Percentiles rank a stretch among this genome's conserved stretches.
Conservation (phyloP, 2,797 vertebrate genomes). For the Cephalopachus bancanus region DNA sequence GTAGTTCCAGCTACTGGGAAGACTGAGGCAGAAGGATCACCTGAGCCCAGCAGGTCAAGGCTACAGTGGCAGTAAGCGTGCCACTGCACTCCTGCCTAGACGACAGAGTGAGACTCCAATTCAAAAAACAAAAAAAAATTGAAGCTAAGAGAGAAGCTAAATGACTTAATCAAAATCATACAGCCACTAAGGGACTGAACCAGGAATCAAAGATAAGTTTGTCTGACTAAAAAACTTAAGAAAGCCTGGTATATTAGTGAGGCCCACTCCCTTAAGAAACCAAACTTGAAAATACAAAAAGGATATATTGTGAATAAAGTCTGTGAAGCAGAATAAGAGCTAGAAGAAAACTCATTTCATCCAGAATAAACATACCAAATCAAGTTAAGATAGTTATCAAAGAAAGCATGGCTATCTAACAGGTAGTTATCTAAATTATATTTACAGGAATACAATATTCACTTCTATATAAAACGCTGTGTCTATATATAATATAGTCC, state of each 20-base stretch:
- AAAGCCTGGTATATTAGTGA: not conserved
- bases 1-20: too few species aligned
- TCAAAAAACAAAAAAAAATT: not conserved
- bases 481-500: not conserved
- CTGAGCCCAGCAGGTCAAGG: too few species aligned
- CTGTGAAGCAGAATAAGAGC: not conserved
- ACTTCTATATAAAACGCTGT: not conserved
- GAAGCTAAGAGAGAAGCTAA: not conserved
- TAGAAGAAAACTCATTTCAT: constrained; percentile 39
- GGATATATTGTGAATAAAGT: not conserved
- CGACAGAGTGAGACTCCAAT: too few species aligned
- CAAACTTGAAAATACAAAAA: not conserved
- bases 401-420: not conserved
- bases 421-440: not conserved
- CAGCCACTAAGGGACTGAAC: not conserved
- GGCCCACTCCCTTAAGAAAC: not conserved
- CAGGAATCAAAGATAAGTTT: not conserved
- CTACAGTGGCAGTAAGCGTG: too few species aligned
- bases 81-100: too few species aligned
- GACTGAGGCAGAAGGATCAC: too few species aligned
- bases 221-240: not conserved
- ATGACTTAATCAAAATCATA: constrained; percentile 1
- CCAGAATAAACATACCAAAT: constrained; percentile 31
- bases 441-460: not conserved
- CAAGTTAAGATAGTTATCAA: not conserved